Conservation (phyloP, 2,113 vertebrate species). For the Menura novaehollandiae region DNA sequence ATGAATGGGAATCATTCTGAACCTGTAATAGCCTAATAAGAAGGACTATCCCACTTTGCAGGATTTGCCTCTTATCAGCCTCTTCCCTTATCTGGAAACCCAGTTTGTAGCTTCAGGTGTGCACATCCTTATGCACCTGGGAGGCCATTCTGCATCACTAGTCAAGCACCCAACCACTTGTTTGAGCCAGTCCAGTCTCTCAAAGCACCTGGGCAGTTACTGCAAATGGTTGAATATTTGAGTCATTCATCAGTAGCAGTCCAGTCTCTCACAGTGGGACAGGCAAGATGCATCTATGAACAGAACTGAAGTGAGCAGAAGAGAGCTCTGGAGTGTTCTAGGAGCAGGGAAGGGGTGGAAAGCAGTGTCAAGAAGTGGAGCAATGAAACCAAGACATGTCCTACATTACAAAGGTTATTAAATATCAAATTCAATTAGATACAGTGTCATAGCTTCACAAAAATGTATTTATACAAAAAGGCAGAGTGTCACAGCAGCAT, state of each 20-base stretch:
- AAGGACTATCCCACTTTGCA: background rate
- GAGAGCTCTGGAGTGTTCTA: background rate
- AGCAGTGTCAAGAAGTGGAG: background rate
- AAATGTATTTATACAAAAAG: background rate
- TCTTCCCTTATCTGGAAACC: background rate
- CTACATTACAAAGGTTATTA: background rate
- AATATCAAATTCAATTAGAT: constrained; percentile 2
- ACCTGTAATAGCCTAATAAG: too few species aligned
- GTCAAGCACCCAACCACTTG: background rate
- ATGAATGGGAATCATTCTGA: too few species aligned
- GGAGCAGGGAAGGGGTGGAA: background rate
- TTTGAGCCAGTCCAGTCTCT: background rate
- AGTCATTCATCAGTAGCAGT: background rate
- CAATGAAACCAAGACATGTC: background rate
- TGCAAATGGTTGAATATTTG: background rate
- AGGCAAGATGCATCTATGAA: background rate
- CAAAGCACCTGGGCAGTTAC: background rate
- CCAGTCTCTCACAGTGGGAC: background rate
- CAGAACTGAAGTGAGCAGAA: background rate
- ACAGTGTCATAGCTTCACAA: background rate
- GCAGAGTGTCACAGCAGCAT: background rate
- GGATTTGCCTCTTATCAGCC: background rate
- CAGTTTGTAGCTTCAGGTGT: background rate
- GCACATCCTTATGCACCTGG: background rate
- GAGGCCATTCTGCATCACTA: background rate